Conservation (phyloP, 2,888 invertebrate genomes). For the Adela reaumurella region DNA sequence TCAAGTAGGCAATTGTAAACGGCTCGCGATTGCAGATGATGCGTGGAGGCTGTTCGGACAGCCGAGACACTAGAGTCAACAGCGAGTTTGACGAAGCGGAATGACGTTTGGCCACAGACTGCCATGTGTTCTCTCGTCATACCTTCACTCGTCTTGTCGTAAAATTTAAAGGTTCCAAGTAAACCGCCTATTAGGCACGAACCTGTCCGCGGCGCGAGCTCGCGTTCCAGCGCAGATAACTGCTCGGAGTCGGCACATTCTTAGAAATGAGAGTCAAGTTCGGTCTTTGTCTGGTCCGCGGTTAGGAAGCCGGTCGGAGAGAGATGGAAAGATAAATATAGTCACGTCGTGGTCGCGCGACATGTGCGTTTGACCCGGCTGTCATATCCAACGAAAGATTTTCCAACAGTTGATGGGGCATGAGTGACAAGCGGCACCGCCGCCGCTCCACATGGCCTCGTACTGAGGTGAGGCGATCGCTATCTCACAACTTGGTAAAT, state of each 20-base stretch:
- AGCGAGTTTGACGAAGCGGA: constrained; percentile 21
- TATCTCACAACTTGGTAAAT: too few species aligned
- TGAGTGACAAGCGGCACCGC: constrained; percentile 44
- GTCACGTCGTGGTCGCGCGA: constrained; percentile 35
- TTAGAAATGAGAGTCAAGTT: constrained; percentile 28
- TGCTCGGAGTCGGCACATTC: constrained; percentile 29
- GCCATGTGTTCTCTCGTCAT: constrained; percentile 25
- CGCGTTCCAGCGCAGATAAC: constrained; percentile 37
- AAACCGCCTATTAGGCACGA: constrained; percentile 51
- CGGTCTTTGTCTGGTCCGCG: constrained; percentile 41
- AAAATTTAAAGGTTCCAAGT: constrained; percentile 39
- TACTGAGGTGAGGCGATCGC: constrained; percentile 32
- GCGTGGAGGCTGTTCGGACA: neutral
- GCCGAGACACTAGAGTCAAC: constrained; percentile 22
- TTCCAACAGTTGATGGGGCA: constrained; percentile 55
- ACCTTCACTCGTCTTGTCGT: constrained; percentile 30
- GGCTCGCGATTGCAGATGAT: neutral
- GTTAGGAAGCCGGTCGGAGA: constrained; percentile 29
- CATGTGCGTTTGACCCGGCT: constrained; percentile 47
- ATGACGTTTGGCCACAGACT: constrained; percentile 30
- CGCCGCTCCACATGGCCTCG: constrained; percentile 42
- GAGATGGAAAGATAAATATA: constrained; percentile 45
- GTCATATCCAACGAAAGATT: constrained; percentile 38
- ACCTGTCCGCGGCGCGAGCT: constrained; percentile 45
- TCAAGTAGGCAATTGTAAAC: constrained; percentile 13